phyloP scores from a whole-genome alignment of 1,140 invertebrate genomes.

The Drosophila pectinifera region DNA sequence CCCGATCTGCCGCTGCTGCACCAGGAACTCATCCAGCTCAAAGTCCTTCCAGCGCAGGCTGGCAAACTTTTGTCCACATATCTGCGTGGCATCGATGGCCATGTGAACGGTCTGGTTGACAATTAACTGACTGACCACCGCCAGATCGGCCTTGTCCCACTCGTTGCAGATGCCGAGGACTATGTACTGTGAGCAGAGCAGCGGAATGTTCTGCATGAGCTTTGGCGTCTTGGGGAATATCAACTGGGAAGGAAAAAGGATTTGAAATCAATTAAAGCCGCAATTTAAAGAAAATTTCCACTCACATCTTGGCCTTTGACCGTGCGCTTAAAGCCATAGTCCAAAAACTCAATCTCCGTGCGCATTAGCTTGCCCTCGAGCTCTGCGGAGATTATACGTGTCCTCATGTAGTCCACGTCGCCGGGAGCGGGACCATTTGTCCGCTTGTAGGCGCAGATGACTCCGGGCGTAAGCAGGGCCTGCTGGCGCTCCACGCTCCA shows the following conservation, averaged over 20 bases:
- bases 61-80: conserved; percentile 75
- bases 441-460: conserved; percentile 68
- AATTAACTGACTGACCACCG: conserved; percentile 57
- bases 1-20: conserved; percentile 76
- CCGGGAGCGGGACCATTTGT: conserved; percentile 67
- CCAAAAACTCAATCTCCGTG: conserved; percentile 88
- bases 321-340: conserved; percentile 88
- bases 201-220: conserved; percentile 62
- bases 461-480: conserved; percentile 61
- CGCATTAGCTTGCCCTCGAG: conserved; percentile 80
- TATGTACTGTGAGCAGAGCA: conserved; percentile 72
- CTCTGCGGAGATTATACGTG: conserved; percentile 54
- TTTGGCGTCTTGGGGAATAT: conserved; percentile 75
- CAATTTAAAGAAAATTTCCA: background rate
- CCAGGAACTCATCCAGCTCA: conserved; percentile 68
- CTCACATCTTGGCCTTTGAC: conserved; percentile 76
- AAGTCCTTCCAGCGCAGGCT: conserved; percentile 79
- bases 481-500: conserved; percentile 76
- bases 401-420: conserved; percentile 73
- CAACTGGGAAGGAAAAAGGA: conserved; percentile 43
- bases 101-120: conserved; percentile 65
- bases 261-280: background rate
- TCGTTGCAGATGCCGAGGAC: conserved; percentile 75
- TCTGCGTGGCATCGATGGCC: conserved; percentile 49
- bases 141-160: conserved; percentile 65